Conservation (phyloP, 1,140 invertebrate species). For the Ephestia elutella region DNA sequence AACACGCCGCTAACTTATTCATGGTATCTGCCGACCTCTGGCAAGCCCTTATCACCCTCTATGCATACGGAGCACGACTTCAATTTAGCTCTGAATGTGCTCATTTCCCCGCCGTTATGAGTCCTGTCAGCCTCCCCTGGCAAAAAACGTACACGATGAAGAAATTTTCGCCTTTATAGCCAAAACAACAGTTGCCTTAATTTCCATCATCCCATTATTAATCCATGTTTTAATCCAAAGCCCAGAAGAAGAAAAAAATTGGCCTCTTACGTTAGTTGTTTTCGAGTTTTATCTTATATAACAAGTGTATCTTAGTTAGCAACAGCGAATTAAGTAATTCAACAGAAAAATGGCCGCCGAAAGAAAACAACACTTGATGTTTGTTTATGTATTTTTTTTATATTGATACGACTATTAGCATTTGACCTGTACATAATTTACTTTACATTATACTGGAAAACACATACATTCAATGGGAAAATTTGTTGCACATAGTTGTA, state of each 20-base stretch:
- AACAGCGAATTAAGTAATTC: not conserved
- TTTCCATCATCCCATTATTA: not conserved
- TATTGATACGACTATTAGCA: not conserved
- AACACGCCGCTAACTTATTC: slow-evolving; percentile 53
- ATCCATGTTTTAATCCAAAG: no score
- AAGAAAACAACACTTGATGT: not conserved
- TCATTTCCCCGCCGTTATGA: slow-evolving; percentile 23
- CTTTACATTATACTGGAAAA: no score
- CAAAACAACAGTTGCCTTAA: not conserved
- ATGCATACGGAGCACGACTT: slow-evolving; percentile 46
- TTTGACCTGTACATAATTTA: not conserved
- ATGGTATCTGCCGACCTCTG: slow-evolving; percentile 37
- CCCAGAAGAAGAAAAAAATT: not conserved
- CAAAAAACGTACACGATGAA: not conserved
- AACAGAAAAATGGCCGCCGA: not conserved
- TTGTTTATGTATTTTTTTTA: not conserved
- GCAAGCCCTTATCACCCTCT: slow-evolving; percentile 36
- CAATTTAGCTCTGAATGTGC: slow-evolving; percentile 36
- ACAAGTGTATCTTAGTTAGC: not conserved
- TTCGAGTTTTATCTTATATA: not conserved
- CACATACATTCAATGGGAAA: no score
- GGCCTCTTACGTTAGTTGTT: not conserved
- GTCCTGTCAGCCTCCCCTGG: slow-evolving; percentile 4
- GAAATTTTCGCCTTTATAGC: not conserved
- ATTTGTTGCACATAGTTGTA: no score